Conservation (phyloP, 2,113 vertebrate species). For the Hemibagrus wyckioides region DNA sequence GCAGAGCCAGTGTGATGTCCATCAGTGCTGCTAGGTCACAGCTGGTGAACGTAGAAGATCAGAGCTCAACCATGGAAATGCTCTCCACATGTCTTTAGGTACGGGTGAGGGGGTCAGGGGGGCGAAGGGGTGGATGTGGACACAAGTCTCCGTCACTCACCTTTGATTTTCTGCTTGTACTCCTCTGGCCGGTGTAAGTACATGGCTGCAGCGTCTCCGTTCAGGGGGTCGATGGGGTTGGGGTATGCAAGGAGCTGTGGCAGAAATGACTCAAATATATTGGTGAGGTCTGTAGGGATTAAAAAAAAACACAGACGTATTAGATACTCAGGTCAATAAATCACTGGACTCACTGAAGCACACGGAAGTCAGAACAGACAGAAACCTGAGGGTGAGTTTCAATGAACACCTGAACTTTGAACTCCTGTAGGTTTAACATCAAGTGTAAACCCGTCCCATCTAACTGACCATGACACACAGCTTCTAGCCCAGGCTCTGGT, state of each 20-base stretch:
- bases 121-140: too few species aligned
- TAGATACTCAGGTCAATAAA: background rate
- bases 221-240: slow-evolving; percentile 97
- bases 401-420: too few species aligned
- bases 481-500: too few species aligned
- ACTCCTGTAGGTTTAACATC: too few species aligned
- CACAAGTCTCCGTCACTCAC: slow-evolving; percentile 62
- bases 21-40: background rate
- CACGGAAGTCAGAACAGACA: too few species aligned
- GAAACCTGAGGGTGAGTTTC: too few species aligned
- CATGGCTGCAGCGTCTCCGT: slow-evolving; percentile 98
- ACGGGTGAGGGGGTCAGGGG: too few species aligned
- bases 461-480: too few species aligned
- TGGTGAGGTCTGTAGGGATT: slow-evolving; percentile 83
- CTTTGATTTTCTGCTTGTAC: slow-evolving; percentile 99
- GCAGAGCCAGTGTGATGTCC: background rate
- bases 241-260: slow-evolving; percentile 97
- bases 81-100: too few species aligned
- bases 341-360: too few species aligned
- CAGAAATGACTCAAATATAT: slow-evolving; percentile 99
- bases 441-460: too few species aligned
- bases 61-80: too few species aligned
- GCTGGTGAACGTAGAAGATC: background rate
- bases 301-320: slow-evolving; percentile 2
- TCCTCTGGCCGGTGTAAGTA: slow-evolving; percentile 98